Evolutionary conservation across 2,888 invertebrate species (phyloP), one percentile per base, ranked within the genome.

Genomic region (Cancer borealis): DNA sequence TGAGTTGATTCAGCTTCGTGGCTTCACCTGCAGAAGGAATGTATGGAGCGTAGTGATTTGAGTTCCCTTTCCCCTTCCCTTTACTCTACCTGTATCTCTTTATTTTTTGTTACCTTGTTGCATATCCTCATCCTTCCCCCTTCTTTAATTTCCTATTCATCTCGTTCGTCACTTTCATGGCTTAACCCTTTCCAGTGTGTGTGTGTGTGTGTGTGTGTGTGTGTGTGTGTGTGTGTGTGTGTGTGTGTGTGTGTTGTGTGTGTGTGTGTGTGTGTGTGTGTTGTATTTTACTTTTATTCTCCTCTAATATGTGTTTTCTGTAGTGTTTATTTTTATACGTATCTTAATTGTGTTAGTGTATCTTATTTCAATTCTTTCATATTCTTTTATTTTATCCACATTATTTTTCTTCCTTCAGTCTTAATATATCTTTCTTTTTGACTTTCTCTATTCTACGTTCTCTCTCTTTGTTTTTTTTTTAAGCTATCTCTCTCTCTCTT

Each of bases 151-250:
- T 54, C 26, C 47, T 79, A 30, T 46, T 92, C 73, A 10, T 79
- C n/a, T 21, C 73, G 73, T n/a, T 8, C n/a, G n/a, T n/a, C 73
- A n/a, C n/a, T 73, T 26, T 17, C 66, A 26, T 60, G 8, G 73
- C 73, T 8, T 45, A 21, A 21, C 3, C 45, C 39, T 88, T 46
- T 46, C 1, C 47, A 10, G 17, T 17, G n/a, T 54, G 12, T 91
- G 10, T 91, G 26, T 91, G 49, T 90, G 49, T 90, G 90, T 90
- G 49, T 90, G 90, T 90, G 90, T 90, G 90, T 90, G 49, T 90
- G 90, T 90, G 49, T 90, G 90, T 54, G 49, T 90, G 90, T 54
- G 47, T 90, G 90, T 54, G 88, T 39, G 88, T 21, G 88, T 39
- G 88, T 21, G 30, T 88, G 88, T 88, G 39, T 26, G 30, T 84